A percentile compares a stretch with the other conserved stretches of the same genome.
phyloP scores from a whole-genome alignment of 2,113 vertebrate genomes.

The Pseudois nayaur region DNA sequence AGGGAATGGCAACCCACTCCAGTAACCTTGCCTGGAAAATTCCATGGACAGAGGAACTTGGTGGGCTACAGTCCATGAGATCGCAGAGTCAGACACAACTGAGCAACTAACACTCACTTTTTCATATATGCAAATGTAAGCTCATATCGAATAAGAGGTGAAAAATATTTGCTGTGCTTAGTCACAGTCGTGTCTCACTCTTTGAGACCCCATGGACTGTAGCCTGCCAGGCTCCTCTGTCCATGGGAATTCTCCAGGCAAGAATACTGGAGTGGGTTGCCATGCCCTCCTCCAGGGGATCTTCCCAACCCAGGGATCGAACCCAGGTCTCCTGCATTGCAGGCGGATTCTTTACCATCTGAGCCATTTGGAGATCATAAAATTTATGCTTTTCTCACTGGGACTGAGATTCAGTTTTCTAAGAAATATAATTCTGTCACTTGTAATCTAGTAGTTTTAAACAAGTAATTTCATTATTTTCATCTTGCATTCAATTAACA shows the following conservation, averaged over 20 bases:
- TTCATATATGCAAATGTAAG: background rate
- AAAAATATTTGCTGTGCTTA: background rate
- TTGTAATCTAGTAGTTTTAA: background rate
- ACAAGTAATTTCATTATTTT: constrained; percentile 13
- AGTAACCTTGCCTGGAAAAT: background rate
- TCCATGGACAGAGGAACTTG: background rate
- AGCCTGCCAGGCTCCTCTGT: background rate
- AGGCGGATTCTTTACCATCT: background rate
- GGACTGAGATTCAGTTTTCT: constrained; percentile 12
- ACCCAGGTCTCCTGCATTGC: background rate
- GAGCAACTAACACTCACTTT: background rate
- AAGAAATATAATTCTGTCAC: background rate
- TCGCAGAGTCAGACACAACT: background rate
- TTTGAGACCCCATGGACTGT: background rate
- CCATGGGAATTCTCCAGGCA: background rate
- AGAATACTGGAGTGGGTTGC: background rate
- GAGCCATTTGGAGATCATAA: background rate
- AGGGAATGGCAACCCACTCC: background rate
- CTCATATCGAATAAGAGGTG: background rate
- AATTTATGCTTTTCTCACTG: background rate
- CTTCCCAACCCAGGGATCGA: background rate
- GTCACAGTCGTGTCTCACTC: background rate
- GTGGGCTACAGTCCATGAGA: background rate
- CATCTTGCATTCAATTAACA: background rate
- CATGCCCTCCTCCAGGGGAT: background rate